These are phyloP conservation scores for Noctua comes DNA, from an alignment of 2,888 invertebrate species.

Conservation along the genomic window DNA sequence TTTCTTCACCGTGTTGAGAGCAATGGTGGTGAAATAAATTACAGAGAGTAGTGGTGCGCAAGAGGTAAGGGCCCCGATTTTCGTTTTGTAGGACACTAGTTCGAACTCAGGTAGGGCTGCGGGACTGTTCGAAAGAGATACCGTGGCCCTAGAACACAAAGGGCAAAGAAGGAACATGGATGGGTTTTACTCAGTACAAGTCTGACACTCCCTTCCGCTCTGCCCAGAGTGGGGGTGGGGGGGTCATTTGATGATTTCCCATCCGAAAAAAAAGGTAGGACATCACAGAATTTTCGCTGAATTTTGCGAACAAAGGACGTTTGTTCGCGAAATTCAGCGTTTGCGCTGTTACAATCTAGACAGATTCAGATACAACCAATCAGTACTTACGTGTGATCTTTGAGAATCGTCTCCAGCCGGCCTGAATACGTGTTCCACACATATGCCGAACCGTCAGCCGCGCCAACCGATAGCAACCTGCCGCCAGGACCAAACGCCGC, in stretches of 20 bases:
- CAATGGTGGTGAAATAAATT: not conserved
- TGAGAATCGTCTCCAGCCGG: constrained; percentile 94
- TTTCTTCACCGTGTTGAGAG: too few species aligned
- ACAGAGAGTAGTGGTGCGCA: not conserved
- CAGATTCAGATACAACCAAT: too few species aligned
- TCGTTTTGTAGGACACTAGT: not conserved
- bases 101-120: not conserved
- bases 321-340: not conserved
- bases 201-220: too few species aligned
- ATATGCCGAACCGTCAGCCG: constrained; percentile 96
- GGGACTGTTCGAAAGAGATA: too few species aligned
- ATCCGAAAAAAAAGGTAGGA: too few species aligned
- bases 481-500: constrained; percentile 98
- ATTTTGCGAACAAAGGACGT: not conserved
- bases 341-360: not conserved
- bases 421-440: constrained; percentile 96
- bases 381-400: constrained; percentile 94
- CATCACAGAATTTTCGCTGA: not conserved
- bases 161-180: too few species aligned
- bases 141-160: too few species aligned
- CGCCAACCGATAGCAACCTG: constrained; percentile 97
- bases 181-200: too few species aligned
- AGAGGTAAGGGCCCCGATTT: not conserved
- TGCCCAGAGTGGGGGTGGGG: too few species aligned
- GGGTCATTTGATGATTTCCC: too few species aligned